These are phyloP conservation scores for Crotalus horridus DNA, from an alignment of 2,113 vertebrate species.

Conservation along the genomic window DNA sequence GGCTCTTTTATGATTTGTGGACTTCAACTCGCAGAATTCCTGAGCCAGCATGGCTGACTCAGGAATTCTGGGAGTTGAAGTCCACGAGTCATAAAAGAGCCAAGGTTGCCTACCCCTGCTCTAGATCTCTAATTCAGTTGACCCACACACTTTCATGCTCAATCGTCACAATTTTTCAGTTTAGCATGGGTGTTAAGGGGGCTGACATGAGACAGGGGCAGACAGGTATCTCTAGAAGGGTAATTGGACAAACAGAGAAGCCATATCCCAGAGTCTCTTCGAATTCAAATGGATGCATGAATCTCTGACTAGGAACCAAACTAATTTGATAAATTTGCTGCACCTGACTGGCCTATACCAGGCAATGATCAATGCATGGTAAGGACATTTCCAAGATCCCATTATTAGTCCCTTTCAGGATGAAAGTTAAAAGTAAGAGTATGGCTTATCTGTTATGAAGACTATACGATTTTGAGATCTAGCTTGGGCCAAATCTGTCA, in stretches of 20 bases:
- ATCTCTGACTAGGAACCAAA: background rate
- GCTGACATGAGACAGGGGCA: background rate
- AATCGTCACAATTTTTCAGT: background rate
- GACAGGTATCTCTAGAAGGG: background rate
- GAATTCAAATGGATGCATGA: background rate
- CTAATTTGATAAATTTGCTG: background rate
- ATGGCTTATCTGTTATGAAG: background rate
- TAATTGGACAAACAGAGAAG: background rate
- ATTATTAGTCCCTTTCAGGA: background rate
- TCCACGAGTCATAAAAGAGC: too few species aligned
- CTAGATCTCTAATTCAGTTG: background rate
- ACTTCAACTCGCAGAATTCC: too few species aligned
- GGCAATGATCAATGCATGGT: background rate
- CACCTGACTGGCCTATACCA: background rate
- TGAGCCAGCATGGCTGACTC: too few species aligned
- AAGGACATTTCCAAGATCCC: background rate
- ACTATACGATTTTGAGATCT: background rate
- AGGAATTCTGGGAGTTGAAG: too few species aligned
- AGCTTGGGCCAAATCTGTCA: background rate
- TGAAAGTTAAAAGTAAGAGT: background rate
- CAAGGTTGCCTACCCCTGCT: too few species aligned
- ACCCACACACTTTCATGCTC: background rate
- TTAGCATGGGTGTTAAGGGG: background rate
- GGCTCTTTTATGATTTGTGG: too few species aligned
- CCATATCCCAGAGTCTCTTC: background rate